Percentiles rank a stretch among this genome's conserved stretches.
Conservation (phyloP, 2,888 invertebrate genomes). For the Tinea pellionella region DNA sequence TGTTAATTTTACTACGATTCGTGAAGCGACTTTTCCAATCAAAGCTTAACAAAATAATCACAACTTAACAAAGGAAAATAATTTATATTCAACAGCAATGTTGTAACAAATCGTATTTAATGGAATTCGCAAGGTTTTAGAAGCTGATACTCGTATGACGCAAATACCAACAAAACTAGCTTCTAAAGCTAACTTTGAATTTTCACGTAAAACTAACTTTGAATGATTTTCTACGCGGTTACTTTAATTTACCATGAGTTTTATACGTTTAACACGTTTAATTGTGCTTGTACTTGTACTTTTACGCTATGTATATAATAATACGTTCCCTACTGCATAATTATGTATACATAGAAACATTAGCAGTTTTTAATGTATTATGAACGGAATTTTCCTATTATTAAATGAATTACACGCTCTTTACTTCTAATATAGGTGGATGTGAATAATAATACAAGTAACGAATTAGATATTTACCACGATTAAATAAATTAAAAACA, state of each 20-base stretch:
- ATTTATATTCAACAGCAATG: background rate
- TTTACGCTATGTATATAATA: no score
- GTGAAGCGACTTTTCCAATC: background rate
- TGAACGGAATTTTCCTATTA: background rate
- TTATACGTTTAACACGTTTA: no score
- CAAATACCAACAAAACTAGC: no score
- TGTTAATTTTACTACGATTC: background rate
- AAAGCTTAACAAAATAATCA: background rate
- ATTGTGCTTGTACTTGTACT: no score
- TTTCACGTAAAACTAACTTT: no score
- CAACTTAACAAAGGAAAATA: background rate
- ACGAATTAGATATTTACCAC: no score
- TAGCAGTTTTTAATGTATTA: background rate
- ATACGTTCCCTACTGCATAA: background rate
- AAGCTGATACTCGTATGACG: background rate
- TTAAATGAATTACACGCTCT: background rate
- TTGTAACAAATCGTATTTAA: background rate
- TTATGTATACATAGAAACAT: constrained; percentile 5
- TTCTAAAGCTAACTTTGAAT: no score
- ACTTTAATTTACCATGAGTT: no score
- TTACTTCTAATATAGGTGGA: background rate
- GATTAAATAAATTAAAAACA: background rate
- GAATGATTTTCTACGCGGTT: no score
- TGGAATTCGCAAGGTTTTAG: background rate
- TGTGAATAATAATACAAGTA: no score